Base-by-base conservation (phyloP, 2,888 invertebrate genomes). In the Monopis laevigella region DNA sequence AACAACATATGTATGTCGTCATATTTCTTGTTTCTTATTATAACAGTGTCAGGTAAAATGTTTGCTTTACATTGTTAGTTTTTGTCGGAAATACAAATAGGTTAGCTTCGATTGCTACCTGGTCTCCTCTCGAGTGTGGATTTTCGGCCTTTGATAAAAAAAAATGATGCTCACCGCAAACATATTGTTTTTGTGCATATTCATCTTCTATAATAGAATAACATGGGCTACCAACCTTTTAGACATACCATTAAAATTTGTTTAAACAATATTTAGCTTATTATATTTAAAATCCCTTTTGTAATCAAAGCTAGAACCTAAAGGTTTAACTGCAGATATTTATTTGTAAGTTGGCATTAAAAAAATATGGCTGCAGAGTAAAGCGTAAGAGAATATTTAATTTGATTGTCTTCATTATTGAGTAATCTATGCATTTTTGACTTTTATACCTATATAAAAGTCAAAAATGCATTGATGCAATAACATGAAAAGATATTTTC, bases 81-180 rank as follows among this genome's bases (percentile, higher is more conserved):
- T 71, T 69, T 64, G 66, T 67, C 55, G 62, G 75, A 77, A 72
- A 78, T 72, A 75, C 78, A 78, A 78, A 80, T 66, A 75, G 62
- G 62, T 66, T 68, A 58, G 60, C 60, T 66, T 60, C 65, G 65
- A 70, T 65, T 54, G 77, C 80, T 80, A 78, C 80, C 78, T 80
- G 78, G 62, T 51, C 55, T n/a, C n/a, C n/a, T n/a, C n/a, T 63
- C 56, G 65, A 75, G 70, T 68, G 69, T 66, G 65, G 71, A 71
- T 72, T 74, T 67, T 67, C 68, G 72, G 74, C 64, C 70, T 70
- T 70, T 55, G 51, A 53, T 60, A 74, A 80, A 72, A n/a, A 78
- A 74, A 61, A 47, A 45, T 52, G 55, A 71, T 66, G 70, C 64
- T 70, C 70, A 69, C 80, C 78, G 66, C 77, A 77, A 77, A 77